Conservation (phyloP, 2,888 invertebrate genomes). For the Horisme vitalbata region DNA sequence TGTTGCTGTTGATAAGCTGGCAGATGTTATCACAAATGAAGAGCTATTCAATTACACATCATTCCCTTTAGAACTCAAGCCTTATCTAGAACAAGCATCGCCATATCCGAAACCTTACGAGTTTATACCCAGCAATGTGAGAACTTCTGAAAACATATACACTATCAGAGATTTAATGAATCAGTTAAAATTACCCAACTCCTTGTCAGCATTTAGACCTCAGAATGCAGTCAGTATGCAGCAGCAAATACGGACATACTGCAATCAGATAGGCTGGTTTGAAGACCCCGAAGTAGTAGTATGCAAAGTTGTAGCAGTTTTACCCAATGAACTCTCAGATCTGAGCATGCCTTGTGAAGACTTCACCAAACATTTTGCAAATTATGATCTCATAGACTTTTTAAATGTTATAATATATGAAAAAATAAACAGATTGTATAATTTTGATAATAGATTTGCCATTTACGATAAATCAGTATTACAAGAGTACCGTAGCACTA, state of each 20-base stretch:
- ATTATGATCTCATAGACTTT: slow-evolving; percentile 79
- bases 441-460: slow-evolving; percentile 74
- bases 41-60: slow-evolving; percentile 82
- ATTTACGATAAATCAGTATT: slow-evolving; percentile 82
- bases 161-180: slow-evolving; percentile 79
- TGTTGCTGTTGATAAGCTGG: slow-evolving; percentile 84
- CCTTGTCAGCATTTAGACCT: slow-evolving; percentile 68
- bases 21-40: slow-evolving; percentile 82
- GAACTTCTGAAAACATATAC: slow-evolving; percentile 71
- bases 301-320: slow-evolving; percentile 72
- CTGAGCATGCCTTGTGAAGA: slow-evolving; percentile 58
- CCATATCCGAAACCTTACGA: slow-evolving; percentile 85
- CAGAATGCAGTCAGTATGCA: slow-evolving; percentile 66
- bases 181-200: slow-evolving; percentile 80
- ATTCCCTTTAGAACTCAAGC: slow-evolving; percentile 86
- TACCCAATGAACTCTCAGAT: slow-evolving; percentile 66
- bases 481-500: slow-evolving; percentile 73
- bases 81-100: slow-evolving; percentile 72
- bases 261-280: slow-evolving; percentile 75
- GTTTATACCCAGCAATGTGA: slow-evolving; percentile 85
- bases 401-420: slow-evolving; percentile 80
- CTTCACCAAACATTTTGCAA: slow-evolving; percentile 61
- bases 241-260: slow-evolving; percentile 73
- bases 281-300: slow-evolving; percentile 72
- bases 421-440: slow-evolving; percentile 73